These are phyloP conservation scores for Hirtodrosophila trivittata DNA, from an alignment of 2,888 invertebrate genomes.

Conservation along the genomic window DNA sequence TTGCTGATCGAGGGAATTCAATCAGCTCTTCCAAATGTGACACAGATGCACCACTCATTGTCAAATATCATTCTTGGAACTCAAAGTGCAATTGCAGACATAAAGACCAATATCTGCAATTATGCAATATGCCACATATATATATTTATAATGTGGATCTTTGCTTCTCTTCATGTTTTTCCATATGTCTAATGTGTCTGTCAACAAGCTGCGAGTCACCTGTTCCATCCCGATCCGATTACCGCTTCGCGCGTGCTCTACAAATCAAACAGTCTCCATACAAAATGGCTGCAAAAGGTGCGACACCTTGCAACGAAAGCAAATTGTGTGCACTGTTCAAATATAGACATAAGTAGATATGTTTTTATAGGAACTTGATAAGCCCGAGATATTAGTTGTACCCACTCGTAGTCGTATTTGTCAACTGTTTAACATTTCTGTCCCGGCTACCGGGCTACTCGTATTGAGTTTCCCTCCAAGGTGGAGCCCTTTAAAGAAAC, in stretches of 20 bases:
- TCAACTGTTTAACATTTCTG: constrained; percentile 48
- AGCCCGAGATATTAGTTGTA: constrained; percentile 34
- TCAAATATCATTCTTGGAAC: constrained; percentile 46
- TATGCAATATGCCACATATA: constrained; percentile 31
- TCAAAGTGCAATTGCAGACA: constrained; percentile 31
- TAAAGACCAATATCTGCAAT: constrained; percentile 25
- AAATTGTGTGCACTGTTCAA: too few species aligned
- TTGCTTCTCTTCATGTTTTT: constrained; percentile 25
- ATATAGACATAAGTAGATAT: constrained; percentile 2
- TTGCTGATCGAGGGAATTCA: constrained; percentile 24
- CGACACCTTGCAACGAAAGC: neutral
- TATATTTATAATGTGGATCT: constrained; percentile 12
- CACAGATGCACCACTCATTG: constrained; percentile 36
- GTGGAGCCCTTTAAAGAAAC: neutral
- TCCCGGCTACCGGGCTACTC: constrained; percentile 30
- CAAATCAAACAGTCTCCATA: constrained; percentile 27
- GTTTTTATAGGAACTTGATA: constrained; percentile 41
- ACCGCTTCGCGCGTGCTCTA: constrained; percentile 68
- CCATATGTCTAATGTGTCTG: constrained; percentile 39
- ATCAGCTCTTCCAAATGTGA: neutral
- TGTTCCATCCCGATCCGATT: constrained; percentile 51
- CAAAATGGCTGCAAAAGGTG: constrained; percentile 27
- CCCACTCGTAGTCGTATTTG: too few species aligned
- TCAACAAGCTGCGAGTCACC: constrained; percentile 43
- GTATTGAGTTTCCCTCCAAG: constrained; percentile 39